Percentiles rank a stretch among this genome's conserved stretches.
Evolutionary conservation across 2,797 vertebrate genomes (phyloP).

Genomic region (Pseudochirops corinnae): DNA sequence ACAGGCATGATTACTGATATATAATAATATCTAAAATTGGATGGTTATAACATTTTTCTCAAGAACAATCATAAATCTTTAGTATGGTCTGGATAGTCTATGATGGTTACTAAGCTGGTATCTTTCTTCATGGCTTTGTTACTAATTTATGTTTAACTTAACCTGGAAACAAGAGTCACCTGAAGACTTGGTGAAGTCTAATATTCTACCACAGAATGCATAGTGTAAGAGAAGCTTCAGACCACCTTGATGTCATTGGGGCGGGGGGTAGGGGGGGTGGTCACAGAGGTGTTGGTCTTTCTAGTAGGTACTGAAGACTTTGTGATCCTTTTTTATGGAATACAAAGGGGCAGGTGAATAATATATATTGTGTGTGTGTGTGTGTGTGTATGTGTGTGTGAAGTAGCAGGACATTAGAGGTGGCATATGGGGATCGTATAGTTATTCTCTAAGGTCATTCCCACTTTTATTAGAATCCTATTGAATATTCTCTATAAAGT

Average conservation of each 20-base stretch:
- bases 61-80: conserved; percentile 42
- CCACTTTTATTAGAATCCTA: not conserved
- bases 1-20: conserved; percentile 9
- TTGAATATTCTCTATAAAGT: not conserved
- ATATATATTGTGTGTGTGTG: not conserved
- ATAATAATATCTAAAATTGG: conserved; percentile 29
- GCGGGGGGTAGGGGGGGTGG: too few relatives aligned
- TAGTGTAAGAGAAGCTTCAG: not conserved
- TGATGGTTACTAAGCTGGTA: not conserved
- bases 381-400: too few relatives aligned
- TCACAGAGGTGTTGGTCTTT: too few relatives aligned
- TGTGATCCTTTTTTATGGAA: not conserved
- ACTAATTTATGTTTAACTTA: conserved; percentile 76
- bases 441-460: not conserved
- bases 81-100: not conserved
- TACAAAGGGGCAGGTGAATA: rapidly evolving
- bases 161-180: conserved; percentile 50
- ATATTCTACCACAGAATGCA: rapidly evolving
- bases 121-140: conserved; percentile 73
- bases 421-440: rapidly evolving
- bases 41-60: not conserved
- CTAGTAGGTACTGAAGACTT: not conserved
- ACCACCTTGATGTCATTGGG: not conserved
- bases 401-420: not conserved
- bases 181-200: not conserved